Conservation (phyloP, 2,113 vertebrate species). For the Bubo scandiacus region DNA sequence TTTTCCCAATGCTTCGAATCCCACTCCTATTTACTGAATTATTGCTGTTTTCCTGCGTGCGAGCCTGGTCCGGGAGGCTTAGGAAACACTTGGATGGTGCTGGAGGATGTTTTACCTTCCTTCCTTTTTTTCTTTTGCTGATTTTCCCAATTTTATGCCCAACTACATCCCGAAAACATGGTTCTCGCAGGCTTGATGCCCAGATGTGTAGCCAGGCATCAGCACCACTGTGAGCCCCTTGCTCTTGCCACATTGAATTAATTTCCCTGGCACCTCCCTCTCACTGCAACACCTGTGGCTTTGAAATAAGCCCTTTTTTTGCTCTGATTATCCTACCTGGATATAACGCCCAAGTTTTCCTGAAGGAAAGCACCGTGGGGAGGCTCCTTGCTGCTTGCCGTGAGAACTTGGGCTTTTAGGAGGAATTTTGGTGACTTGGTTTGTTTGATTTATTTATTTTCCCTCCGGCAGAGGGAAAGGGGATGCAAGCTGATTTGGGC, state of each 20-base stretch:
- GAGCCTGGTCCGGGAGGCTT: rapidly evolving
- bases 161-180: rapidly evolving
- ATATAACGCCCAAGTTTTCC: not conserved
- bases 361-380: not conserved
- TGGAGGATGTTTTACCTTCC: not conserved
- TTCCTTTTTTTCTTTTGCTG: not conserved
- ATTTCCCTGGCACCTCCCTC: not conserved
- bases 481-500: not conserved
- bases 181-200: not conserved
- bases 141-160: not conserved
- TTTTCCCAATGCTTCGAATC: not conserved
- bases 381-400: not conserved
- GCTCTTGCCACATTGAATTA: not conserved
- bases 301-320: not conserved
- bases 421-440: not conserved
- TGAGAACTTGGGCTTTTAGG: not conserved
- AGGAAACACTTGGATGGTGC: not conserved
- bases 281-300: not conserved
- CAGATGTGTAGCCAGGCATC: not conserved
- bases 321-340: rapidly evolving
- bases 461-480: not conserved
- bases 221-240: too few species aligned
- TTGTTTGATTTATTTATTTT: not conserved
- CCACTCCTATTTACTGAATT: not conserved
- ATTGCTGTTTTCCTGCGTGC: not conserved